These are phyloP conservation scores for Philhelius pedissequus DNA, from an alignment of 2,888 invertebrate species.

Conservation along the genomic window DNA sequence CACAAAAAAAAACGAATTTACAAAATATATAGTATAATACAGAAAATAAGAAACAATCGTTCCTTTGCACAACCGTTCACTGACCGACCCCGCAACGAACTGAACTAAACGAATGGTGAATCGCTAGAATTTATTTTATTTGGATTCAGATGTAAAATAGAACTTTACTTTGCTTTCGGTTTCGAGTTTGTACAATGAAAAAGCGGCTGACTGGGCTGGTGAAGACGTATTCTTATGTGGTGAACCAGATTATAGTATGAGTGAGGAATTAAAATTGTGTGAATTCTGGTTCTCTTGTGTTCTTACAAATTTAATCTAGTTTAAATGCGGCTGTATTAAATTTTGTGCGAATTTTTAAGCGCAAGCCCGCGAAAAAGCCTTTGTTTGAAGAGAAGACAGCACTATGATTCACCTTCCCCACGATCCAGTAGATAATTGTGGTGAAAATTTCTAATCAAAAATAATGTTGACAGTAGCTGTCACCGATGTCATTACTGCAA, in stretches of 20 bases:
- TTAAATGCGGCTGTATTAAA: background rate
- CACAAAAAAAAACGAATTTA: conserved; percentile 20
- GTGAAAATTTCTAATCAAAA: background rate
- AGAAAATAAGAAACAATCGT: conserved; percentile 8
- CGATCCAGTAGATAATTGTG: background rate
- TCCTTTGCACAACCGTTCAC: conserved; percentile 52
- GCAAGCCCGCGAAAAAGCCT: conserved; percentile 1
- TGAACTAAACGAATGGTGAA: conserved; percentile 55
- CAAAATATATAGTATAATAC: conserved; percentile 14
- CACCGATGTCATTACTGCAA: background rate
- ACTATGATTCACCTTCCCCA: background rate
- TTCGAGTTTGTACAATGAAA: background rate
- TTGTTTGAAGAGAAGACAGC: background rate
- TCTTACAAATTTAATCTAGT: background rate
- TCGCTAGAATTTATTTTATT: conserved; percentile 58
- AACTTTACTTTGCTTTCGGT: background rate
- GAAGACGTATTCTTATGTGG: background rate
- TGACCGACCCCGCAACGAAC: conserved; percentile 60
- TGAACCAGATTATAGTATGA: background rate
- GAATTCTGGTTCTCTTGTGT: conserved; percentile 1
- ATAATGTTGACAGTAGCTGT: background rate
- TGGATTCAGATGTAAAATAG: conserved; percentile 3
- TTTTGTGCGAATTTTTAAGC: background rate
- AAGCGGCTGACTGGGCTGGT: background rate
- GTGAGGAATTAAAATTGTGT: background rate